Evolutionary conservation across 2,888 invertebrate genomes (phyloP), one percentile per base, ranked within the genome.

Genomic region (Crocallis elinguaria): DNA sequence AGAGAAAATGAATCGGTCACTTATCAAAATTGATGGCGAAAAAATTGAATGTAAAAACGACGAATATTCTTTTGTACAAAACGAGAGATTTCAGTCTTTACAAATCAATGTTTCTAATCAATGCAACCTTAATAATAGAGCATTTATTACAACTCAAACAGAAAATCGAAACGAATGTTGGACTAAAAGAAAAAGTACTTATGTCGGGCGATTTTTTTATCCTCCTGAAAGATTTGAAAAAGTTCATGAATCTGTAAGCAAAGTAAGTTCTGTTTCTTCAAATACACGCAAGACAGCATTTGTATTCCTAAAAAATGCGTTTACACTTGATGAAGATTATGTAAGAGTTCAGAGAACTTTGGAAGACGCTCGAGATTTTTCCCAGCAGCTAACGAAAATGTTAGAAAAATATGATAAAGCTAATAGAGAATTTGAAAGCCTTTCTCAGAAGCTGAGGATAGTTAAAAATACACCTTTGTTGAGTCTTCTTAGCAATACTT

Each of bases 401-500:
- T 69, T 87, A 46, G 62, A 76, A 35, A 71, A 66, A 48, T 84
- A 78, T 64, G 78, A 86, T 67, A 77, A 66, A 50, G 83, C 78
- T 11, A 84, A 84, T 54, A 67, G 54, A 37, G 76, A 81, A 49
- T 80, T 81, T 54, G 61, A 75, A 52, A 79, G 73, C 58, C 54
- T 74, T 11, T 68, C 73, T n/a, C 50, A 73, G 48, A 73, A 64
- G 51, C 49, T 76, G 2, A 37, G 8, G 0, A 13, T 27, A 3
- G 14, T 3, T 16, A 0, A 23, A 8, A 13, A 5, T 32, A 13
- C 14, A 1, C 16, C 2, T 5, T 8, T 29, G 1, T 1, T 7
- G 6, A 17, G 3, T 39, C 11, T 6, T 13, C 2, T 8, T 3
- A 39, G 17, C 11, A 29, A 39, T 3, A 11, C 29, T 6, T 8